These are phyloP conservation scores for Masticophis lateralis DNA, from an alignment of 2,797 vertebrate species.

Conservation along the genomic window DNA sequence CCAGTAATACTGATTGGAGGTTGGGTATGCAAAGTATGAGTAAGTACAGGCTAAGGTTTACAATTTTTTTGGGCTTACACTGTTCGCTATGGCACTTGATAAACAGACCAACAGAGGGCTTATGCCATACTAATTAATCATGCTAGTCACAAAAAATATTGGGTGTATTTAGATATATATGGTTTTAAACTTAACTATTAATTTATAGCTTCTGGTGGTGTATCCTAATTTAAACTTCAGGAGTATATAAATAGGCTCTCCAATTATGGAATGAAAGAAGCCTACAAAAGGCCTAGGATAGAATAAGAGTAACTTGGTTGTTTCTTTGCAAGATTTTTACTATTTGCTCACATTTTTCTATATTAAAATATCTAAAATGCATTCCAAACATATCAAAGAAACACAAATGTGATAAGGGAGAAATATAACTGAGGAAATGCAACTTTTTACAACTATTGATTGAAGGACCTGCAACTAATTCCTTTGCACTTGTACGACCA, in stretches of 20 bases:
- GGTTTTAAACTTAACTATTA: not conserved
- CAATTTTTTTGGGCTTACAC: not conserved
- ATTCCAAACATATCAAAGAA: not conserved
- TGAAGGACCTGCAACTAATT: not conserved
- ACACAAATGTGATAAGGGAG: not conserved
- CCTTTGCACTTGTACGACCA: not conserved
- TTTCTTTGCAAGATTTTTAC: not conserved
- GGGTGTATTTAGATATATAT: not conserved
- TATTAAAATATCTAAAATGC: not conserved
- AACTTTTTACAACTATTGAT: not conserved
- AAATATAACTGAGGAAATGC: not conserved
- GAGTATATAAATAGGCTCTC: not conserved
- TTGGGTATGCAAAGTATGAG: not conserved
- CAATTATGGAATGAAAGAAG: not conserved
- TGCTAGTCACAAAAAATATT: not conserved
- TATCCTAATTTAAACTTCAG: not conserved
- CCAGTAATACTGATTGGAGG: not conserved
- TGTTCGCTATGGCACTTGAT: not conserved
- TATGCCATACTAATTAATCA: not conserved
- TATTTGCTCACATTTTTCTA: not conserved
- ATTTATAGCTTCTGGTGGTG: not conserved
- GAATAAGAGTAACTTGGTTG: not conserved
- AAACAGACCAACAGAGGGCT: not conserved
- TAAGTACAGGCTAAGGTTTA: not conserved
- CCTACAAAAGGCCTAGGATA: not conserved